phyloP scores from a whole-genome alignment of 2,113 vertebrate genomes.

The Micromys minutus region DNA sequence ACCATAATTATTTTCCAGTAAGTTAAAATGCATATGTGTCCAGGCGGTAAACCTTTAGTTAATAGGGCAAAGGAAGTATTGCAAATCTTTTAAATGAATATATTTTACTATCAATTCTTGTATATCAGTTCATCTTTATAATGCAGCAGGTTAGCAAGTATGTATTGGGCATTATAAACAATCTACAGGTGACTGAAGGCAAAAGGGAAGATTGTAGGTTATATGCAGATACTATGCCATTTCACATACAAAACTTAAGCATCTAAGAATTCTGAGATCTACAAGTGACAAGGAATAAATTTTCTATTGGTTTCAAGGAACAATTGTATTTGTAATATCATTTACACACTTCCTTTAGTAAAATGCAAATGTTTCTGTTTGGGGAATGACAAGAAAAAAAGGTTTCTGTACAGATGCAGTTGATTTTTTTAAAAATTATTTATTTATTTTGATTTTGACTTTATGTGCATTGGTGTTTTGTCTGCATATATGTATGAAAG shows the following conservation, averaged over 20 bases:
- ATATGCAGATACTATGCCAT: neutral
- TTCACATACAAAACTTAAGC: neutral
- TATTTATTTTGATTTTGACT: neutral
- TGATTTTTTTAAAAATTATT: neutral
- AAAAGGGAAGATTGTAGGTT: neutral
- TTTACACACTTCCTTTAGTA: neutral
- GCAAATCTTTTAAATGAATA: constrained; percentile 48
- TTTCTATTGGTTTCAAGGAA: neutral
- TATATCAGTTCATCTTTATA: constrained; percentile 14
- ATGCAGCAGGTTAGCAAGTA: neutral
- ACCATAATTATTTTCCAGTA: constrained; percentile 32
- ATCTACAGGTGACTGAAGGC: neutral
- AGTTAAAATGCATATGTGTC: constrained; percentile 26
- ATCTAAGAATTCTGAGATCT: neutral
- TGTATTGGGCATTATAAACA: neutral
- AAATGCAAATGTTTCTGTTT: neutral
- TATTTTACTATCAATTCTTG: neutral
- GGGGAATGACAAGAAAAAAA: neutral
- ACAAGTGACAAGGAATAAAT: neutral
- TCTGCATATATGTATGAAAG: neutral
- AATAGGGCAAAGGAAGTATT: constrained; percentile 36
- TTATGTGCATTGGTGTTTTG: neutral
- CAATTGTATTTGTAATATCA: neutral
- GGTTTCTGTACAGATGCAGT: neutral
- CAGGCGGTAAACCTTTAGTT: neutral